Conservation (phyloP, 2,888 invertebrate species). For the Drosophila melanosoma region DNA sequence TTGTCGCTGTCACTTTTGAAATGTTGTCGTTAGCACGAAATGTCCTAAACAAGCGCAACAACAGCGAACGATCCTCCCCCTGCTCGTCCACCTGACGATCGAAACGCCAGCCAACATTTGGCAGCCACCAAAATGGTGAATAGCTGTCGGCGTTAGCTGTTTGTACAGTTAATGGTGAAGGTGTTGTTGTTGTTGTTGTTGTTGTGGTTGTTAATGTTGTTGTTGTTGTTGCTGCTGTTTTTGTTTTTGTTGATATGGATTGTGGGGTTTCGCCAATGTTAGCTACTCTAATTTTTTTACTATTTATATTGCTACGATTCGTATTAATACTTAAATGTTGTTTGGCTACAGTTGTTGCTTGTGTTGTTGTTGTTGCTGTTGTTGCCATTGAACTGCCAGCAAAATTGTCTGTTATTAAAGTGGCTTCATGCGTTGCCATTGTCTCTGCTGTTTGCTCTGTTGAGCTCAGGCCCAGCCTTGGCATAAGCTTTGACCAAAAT, state of each 20-base stretch:
- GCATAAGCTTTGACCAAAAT: constrained; percentile 75
- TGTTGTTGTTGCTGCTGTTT: constrained; percentile 12
- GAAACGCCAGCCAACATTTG: constrained; percentile 79
- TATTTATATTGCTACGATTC: constrained; percentile 79
- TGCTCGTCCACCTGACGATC: constrained; percentile 68
- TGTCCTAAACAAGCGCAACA: constrained; percentile 80
- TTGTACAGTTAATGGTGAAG: constrained; percentile 41
- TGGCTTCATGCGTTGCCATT: constrained; percentile 26
- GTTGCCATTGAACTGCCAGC: constrained; percentile 10
- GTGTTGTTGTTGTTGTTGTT: constrained; percentile 35
- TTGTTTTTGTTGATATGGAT: constrained; percentile 26
- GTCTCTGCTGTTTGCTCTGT: constrained; percentile 24
- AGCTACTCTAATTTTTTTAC: constrained; percentile 78
- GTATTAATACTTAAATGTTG: constrained; percentile 71
- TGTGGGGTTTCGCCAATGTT: constrained; percentile 39
- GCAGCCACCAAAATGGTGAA: constrained; percentile 84
- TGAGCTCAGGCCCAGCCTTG: constrained; percentile 46
- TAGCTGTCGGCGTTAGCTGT: constrained; percentile 42
- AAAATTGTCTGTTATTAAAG: neutral
- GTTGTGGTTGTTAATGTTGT: constrained; percentile 19
- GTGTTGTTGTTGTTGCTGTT: constrained; percentile 14
- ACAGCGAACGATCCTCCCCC: constrained; percentile 77
- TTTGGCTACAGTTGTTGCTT: constrained; percentile 35
- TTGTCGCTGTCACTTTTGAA: constrained; percentile 4
- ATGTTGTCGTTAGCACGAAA: constrained; percentile 53